These are phyloP conservation scores for Sympetrum striolatum DNA, from an alignment of 2,888 invertebrate genomes.

Conservation along the genomic window DNA sequence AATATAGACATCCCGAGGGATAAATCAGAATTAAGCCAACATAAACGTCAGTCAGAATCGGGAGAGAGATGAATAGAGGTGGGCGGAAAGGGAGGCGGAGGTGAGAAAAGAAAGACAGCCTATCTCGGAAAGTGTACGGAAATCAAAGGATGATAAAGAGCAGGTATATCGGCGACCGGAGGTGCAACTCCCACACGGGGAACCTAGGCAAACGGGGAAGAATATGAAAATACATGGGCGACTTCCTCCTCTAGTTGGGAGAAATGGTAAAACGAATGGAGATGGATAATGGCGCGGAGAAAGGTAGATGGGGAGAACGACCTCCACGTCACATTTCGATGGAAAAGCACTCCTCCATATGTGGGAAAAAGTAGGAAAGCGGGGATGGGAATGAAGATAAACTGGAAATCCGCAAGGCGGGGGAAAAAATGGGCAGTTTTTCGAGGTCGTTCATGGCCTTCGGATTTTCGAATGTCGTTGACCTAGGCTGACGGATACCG, in stretches of 20 bases:
- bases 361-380: not conserved
- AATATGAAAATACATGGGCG: not conserved
- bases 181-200: not conserved
- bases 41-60: not conserved
- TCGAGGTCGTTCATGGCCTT: conserved; percentile 31
- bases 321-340: not conserved
- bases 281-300: not conserved
- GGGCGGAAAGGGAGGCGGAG: not conserved
- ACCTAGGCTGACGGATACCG: not conserved
- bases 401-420: too few relatives aligned
- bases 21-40: too few relatives aligned
- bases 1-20: too few relatives aligned
- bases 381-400: not conserved
- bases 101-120: not conserved
- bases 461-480: conserved; percentile 28
- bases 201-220: not conserved
- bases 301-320: not conserved
- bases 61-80: not conserved
- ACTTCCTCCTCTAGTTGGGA: not conserved
- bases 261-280: not conserved
- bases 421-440: not conserved
- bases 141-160: not conserved
- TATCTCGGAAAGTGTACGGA: not conserved
- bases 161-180: not conserved
- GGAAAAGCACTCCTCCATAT: not conserved